Evolutionary conservation across 2,797 vertebrate species (phyloP).

Genomic region (Garrulus glandarius): DNA sequence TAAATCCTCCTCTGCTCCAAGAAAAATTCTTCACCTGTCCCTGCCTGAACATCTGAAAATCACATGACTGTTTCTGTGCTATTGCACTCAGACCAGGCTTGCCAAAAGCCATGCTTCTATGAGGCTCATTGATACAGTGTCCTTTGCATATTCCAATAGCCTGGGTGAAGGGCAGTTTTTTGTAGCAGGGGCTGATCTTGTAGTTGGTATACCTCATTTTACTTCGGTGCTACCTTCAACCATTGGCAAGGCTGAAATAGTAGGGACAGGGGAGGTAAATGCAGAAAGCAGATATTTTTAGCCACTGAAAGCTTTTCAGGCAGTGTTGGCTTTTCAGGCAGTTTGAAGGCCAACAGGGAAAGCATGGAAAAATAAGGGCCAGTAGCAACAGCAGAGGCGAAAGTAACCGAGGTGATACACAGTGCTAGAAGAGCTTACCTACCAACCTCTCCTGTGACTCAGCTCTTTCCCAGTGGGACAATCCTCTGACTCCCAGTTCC

Average conservation of each 20-base stretch:
- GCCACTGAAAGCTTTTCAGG: background rate
- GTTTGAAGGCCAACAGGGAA: background rate
- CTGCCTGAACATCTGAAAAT: background rate
- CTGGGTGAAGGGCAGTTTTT: background rate
- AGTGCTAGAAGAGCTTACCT: background rate
- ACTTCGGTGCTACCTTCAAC: background rate
- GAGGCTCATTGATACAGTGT: background rate
- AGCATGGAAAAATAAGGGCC: background rate
- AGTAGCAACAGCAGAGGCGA: background rate
- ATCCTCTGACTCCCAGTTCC: background rate
- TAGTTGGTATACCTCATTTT: background rate
- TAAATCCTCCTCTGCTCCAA: background rate
- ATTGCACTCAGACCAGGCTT: background rate
- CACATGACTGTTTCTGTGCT: background rate
- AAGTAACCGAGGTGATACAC: background rate
- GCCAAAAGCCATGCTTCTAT: background rate
- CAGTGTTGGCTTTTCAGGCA: background rate
- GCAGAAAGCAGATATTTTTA: background rate
- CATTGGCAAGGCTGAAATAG: background rate
- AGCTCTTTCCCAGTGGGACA: background rate
- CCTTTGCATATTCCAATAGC: background rate
- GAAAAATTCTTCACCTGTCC: background rate
- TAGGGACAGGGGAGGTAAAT: background rate
- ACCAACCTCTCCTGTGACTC: fast-evolving
- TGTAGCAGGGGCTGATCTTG: background rate